Conservation (phyloP, 2,888 invertebrate species). For the Lacanobia wlatinum region DNA sequence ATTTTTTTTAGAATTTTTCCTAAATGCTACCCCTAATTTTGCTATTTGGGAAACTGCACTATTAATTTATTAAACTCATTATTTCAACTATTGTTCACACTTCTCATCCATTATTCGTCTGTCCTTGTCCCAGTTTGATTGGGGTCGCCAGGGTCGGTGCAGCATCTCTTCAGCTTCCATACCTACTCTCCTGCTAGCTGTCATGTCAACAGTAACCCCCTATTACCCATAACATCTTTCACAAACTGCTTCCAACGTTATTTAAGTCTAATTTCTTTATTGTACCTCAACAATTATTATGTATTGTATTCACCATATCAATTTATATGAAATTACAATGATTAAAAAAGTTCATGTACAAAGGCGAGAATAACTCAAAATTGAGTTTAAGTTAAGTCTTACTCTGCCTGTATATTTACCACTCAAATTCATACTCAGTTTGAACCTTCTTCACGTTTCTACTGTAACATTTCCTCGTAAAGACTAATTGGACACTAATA, state of each 20-base stretch:
- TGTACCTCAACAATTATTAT: too few relatives aligned
- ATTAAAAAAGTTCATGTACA: too few relatives aligned
- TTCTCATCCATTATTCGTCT: too few relatives aligned
- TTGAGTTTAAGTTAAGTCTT: too few relatives aligned
- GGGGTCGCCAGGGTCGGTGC: neutral
- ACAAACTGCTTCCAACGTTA: neutral
- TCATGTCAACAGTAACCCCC: neutral
- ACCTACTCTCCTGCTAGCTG: neutral
- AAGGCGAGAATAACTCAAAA: too few relatives aligned
- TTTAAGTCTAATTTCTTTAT: too few relatives aligned
- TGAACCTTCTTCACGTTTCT: neutral
- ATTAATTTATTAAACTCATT: too few relatives aligned
- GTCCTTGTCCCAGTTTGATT: neutral
- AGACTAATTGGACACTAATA: neutral
- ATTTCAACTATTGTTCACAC: too few relatives aligned
- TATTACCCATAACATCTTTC: neutral
- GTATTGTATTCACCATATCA: too few relatives aligned
- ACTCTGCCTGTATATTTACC: neutral
- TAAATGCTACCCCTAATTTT: neutral
- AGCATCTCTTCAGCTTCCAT: neutral
- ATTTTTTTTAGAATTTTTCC: neutral
- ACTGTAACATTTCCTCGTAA: neutral
- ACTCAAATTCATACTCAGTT: neutral
- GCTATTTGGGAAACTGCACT: neutral
- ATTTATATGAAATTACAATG: too few relatives aligned